Evolutionary conservation across 1,140 invertebrate species (phyloP), one percentile per base, ranked within the genome.

Genomic region (Homarus americanus): DNA sequence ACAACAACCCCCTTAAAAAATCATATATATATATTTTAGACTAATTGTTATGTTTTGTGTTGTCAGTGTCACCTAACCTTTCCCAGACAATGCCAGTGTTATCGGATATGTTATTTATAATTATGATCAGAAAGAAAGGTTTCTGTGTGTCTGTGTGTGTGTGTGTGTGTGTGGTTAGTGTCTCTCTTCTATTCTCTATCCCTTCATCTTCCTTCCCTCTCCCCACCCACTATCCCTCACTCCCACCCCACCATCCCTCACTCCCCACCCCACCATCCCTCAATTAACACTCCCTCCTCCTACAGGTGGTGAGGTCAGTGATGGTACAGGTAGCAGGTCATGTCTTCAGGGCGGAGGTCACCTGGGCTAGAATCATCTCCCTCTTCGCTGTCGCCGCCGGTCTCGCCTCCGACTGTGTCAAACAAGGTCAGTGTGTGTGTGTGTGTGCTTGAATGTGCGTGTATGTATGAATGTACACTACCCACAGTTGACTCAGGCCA

Each of bases 321-420:
- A 93, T 97, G 2, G 94, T 95, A 1, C 95, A 95, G 2, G 95
- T 97, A 0, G 96, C 95, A 1, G 94, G 95, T 3, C 95, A 96
- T 75, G 94, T 96, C 7, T 95, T 96, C 72, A 94, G 94, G 93
- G 34, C 82, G 7, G 96, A 96, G 78, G 95, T 96, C 49, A 96
- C 95, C 0, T 97, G 96, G 96, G 95, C 95, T 58, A 96, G 96
- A 94, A 95, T 97, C 28, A 95, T 96, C 2, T 96, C 96, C 0
- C 93, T 97, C 32, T 96, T 96, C 93, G 96, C 96, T 7, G 95
- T 97, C 12, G 96, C 96, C 12, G 96, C 96, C 2, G 96, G 96
- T 0, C 94, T 97, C 1, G 96, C 96, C 0, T 95, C 96, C 0
- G 96, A 97, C 92, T 96, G 96, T 93, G 96, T 97, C 66, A 92